Evolutionary conservation across 2,888 invertebrate species (phyloP), one percentile per base, ranked within the genome.

Genomic region (Chrysolina oricalcia): DNA sequence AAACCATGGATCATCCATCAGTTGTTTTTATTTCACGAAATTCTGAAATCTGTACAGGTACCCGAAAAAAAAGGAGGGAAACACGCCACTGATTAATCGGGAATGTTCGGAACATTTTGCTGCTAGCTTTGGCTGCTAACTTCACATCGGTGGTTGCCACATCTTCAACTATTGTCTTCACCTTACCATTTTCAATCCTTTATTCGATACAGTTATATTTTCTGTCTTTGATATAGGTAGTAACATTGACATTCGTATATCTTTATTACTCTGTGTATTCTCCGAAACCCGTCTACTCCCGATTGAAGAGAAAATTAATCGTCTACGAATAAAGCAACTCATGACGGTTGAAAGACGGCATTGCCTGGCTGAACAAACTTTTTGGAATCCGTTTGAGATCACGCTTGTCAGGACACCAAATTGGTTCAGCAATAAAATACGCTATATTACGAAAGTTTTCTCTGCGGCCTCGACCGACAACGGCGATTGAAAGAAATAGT

Each of bases 261-360:
- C 59, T 35, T 9, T 15, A 59, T n/a, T 10, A 15, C 15, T 13
- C 13, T 50, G 19, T 50, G n/a, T 15, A 27, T 59, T n/a, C 17
- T 59, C n/a, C 35, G n/a, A 15, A 23, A 27, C 59, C 27, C 27
- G 15, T n/a, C 35, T 17, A 59, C 27, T 35, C 0, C n/a, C n/a
- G 9, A 35, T 8, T 11, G 27, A 35, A n/a, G 35, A 23, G 35
- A 27, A 59, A 59, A 59, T 35, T n/a, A 59, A 59, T 59, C 59
- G 59, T 10, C 35, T 59, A 59, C 59, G 35, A 59, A 59, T 23
- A 23, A 35, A 27, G n/a, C 59, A 59, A 59, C 53, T 59, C 23
- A 35, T 27, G 59, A 27, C 27, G 35, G 15, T 59, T 59, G 17
- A 59, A 27, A 59, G 23, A 35, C 59, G 59, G 59, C 59, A n/a